Conservation (phyloP, 1,140 invertebrate species). For the Drosophila seguyi region DNA sequence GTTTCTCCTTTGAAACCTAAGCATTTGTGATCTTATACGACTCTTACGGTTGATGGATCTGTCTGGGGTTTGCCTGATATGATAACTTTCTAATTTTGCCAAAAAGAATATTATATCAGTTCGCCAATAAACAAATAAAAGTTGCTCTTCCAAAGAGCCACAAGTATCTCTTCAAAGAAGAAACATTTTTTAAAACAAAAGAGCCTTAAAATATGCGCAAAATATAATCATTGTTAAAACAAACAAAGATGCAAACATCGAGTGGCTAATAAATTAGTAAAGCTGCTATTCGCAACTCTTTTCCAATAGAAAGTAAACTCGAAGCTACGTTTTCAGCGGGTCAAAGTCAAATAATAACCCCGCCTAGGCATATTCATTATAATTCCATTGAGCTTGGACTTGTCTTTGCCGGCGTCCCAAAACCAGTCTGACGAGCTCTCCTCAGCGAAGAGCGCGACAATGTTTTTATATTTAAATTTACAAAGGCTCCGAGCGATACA, state of each 20-base stretch:
- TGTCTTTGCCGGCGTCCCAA: constrained; percentile 19
- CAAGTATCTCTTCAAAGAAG: constrained; percentile 5
- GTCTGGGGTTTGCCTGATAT: not conserved
- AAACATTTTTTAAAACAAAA: constrained; percentile 28
- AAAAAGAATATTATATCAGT: constrained; percentile 37
- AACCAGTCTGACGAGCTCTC: constrained; percentile 38
- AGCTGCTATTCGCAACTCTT: constrained; percentile 28
- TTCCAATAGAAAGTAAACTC: constrained; percentile 50
- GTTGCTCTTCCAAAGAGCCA: not conserved
- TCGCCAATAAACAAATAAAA: constrained; percentile 7
- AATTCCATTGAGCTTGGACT: constrained; percentile 32
- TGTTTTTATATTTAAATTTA: constrained; percentile 34
- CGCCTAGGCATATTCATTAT: constrained; percentile 49
- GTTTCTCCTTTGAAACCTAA: not conserved
- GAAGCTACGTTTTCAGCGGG: constrained; percentile 26
- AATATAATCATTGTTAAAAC: constrained; percentile 33
- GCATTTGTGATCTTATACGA: not conserved
- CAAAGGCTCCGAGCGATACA: constrained; percentile 25
- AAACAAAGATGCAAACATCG: constrained; percentile 35
- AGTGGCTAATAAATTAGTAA: constrained; percentile 29
- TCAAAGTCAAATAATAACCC: constrained; percentile 52
- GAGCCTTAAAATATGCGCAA: constrained; percentile 7
- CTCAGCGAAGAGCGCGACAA: constrained; percentile 17
- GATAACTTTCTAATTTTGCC: constrained; percentile 37
- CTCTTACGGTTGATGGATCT: constrained; percentile 7